Conservation (phyloP, 2,888 invertebrate genomes). For the Agrotis ipsilon region DNA sequence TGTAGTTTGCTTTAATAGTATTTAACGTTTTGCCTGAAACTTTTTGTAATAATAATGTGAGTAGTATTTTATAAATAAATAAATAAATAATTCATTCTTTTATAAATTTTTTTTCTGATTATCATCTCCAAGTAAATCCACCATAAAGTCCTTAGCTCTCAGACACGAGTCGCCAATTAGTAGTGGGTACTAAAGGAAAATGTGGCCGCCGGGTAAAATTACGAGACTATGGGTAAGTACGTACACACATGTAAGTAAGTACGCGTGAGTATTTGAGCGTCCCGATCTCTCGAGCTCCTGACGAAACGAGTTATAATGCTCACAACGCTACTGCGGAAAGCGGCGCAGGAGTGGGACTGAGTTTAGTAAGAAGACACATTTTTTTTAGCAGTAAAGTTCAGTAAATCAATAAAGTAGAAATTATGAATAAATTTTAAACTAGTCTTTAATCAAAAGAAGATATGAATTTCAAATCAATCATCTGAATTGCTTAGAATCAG, state of each 20-base stretch:
- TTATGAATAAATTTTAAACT: no score
- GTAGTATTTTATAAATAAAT: no score
- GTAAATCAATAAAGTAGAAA: no score
- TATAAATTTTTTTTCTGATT: conserved; percentile 33
- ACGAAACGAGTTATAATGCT: conserved; percentile 62
- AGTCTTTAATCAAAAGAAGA: no score
- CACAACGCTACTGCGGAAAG: conserved; percentile 31
- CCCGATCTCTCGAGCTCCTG: conserved; percentile 52
- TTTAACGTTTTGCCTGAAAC: no score
- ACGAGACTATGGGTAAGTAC: conserved; percentile 74
- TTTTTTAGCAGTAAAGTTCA: not conserved
- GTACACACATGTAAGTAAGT: conserved; percentile 53
- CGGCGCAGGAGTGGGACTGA: conserved; percentile 5
- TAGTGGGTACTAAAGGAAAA: conserved; percentile 82
- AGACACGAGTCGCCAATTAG: conserved; percentile 89
- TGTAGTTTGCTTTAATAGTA: no score
- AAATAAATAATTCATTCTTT: not conserved
- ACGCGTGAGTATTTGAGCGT: conserved; percentile 63
- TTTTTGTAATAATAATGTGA: no score
- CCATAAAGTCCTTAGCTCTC: conserved; percentile 77
- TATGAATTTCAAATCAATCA: not conserved
- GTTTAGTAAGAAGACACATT: conserved; percentile 1
- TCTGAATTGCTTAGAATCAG: no score
- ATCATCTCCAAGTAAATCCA: conserved; percentile 74
- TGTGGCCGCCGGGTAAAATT: conserved; percentile 85